phyloP scores from a whole-genome alignment of 2,797 vertebrate species.

The Megaceryle alcyon region DNA sequence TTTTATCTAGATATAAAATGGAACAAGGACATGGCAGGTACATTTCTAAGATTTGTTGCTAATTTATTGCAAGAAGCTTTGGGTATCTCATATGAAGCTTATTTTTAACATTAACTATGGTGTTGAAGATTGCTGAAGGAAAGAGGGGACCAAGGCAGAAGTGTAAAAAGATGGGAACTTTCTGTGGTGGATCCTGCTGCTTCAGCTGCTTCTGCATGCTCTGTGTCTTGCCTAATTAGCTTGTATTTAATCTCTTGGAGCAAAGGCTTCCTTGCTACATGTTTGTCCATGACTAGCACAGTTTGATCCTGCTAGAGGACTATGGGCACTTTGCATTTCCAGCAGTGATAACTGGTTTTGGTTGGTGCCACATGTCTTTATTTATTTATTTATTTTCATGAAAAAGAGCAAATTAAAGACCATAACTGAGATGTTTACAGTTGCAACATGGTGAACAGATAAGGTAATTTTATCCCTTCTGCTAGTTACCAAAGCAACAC shows the following conservation, averaged over 20 bases:
- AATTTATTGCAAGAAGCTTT: not conserved
- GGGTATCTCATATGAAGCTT: not conserved
- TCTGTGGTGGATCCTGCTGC: not conserved
- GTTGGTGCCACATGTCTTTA: not conserved
- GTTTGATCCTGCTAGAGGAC: not conserved
- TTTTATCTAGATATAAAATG: not conserved
- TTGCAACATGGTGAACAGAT: constrained; percentile 19
- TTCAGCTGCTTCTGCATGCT: not conserved
- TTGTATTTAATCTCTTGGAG: not conserved
- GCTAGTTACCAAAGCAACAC: constrained; percentile 43
- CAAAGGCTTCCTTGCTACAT: not conserved
- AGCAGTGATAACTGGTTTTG: not conserved
- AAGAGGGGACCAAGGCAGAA: not conserved
- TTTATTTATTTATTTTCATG: not conserved
- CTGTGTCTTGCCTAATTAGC: not conserved
- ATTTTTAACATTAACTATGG: not conserved
- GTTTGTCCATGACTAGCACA: not conserved
- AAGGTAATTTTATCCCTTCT: constrained; percentile 53
- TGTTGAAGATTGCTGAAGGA: not conserved
- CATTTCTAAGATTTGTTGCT: not conserved
- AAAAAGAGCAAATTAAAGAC: constrained; percentile 18
- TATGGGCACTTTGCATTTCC: not conserved
- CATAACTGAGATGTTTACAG: constrained; percentile 1
- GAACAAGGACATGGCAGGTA: not conserved
- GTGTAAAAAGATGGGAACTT: not conserved